Conservation (phyloP, 2,113 vertebrate species). For the Pyxicephalus adspersus region DNA sequence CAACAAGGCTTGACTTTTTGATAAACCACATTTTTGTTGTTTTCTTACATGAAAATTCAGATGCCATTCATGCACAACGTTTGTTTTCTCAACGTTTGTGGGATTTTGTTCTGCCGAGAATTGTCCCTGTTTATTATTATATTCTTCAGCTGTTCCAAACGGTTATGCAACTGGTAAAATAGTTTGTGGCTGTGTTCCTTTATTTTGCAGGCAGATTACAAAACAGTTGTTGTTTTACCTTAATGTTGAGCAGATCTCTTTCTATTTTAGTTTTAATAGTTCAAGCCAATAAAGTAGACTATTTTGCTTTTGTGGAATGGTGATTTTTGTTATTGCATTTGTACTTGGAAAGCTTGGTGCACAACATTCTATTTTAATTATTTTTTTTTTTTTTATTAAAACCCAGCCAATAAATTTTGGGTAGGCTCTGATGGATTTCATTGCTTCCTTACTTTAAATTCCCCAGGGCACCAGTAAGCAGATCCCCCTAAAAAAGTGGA, state of each 20-base stretch:
- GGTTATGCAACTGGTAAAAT: constrained; percentile 31
- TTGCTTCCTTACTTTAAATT: too few species aligned
- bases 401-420: not conserved
- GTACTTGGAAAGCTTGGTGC: too few species aligned
- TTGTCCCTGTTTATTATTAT: constrained; percentile 18
- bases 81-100: constrained; percentile 5
- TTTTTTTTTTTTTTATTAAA: not conserved
- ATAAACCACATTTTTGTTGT: not conserved
- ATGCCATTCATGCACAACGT: not conserved
- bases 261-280: not conserved
- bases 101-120: constrained; percentile 10
- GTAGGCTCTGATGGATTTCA: too few species aligned
- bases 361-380: too few species aligned
- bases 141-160: not conserved
- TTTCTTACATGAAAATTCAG: not conserved
- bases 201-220: not conserved
- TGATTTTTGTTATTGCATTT: too few species aligned
- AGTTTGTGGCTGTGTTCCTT: constrained; percentile 29
- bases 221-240: constrained; percentile 1
- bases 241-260: not conserved
- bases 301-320: too few species aligned
- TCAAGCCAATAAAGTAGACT: too few species aligned
- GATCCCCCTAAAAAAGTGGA: too few species aligned
- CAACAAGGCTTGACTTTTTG: not conserved
- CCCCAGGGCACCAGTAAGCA: too few species aligned